Conservation (phyloP, 2,888 invertebrate species). For the Zeuzera pyrina region DNA sequence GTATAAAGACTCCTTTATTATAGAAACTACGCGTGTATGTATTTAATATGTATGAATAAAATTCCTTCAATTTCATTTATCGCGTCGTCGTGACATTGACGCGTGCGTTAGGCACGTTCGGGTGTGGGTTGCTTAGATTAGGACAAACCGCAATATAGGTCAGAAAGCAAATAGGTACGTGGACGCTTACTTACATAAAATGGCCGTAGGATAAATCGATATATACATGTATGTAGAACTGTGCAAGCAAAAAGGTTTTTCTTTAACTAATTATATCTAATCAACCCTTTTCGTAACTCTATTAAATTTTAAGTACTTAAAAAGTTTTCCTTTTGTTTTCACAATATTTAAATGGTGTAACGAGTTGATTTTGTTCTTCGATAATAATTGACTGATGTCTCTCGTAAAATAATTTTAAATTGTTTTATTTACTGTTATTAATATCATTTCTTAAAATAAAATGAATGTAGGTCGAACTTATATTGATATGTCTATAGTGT, state of each 20-base stretch:
- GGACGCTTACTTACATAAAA: conserved; percentile 2
- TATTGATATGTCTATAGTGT: conserved; percentile 15
- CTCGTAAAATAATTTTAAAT: too few species aligned
- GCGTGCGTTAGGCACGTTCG: conserved; percentile 19
- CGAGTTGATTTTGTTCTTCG: too few species aligned
- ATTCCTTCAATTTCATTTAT: conserved; percentile 22
- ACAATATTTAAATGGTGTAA: too few species aligned
- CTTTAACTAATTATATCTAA: too few species aligned
- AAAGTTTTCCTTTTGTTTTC: too few species aligned
- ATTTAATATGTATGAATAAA: conserved; percentile 10
- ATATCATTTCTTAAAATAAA: too few species aligned
- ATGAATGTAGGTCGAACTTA: conserved; percentile 14
- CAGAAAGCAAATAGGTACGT: conserved; percentile 24
- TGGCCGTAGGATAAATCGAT: background rate
- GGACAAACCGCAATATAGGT: conserved; percentile 31
- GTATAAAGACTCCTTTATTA: background rate
- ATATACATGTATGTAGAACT: too few species aligned
- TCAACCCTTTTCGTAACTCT: too few species aligned
- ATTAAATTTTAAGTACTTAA: too few species aligned
- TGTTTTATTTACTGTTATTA: too few species aligned
- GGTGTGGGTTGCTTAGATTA: conserved; percentile 43
- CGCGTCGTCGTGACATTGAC: conserved; percentile 22
- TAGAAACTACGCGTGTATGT: background rate
- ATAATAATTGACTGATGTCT: too few species aligned
- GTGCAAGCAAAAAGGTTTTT: too few species aligned